Base-by-base conservation (phyloP, 2,797 vertebrate species). In the Cuculus canorus region DNA sequence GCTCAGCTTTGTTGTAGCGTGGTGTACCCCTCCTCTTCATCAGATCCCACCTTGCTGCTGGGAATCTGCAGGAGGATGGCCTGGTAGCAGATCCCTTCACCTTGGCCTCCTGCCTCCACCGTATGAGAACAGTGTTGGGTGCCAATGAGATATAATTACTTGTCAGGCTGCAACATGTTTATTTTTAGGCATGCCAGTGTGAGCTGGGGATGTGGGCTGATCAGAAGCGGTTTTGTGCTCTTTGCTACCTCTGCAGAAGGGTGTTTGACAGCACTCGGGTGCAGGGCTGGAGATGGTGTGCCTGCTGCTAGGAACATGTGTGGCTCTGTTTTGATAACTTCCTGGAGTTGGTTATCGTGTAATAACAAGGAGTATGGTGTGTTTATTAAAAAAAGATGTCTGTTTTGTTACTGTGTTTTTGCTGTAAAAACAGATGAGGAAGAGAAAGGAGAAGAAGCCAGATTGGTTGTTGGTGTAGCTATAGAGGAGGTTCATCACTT, bases 331-430 rank as follows among this genome's bases (percentile, higher is more conserved):
- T 92, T 84, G 90, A 56, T 93, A 79, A 86, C 71, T 39, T 91
- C 92, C 82, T 72, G 69, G 69, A 75, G 85, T 71, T 83, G 76
- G 60, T 91, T 94, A 66, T 79, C 9, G 0, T 90, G 66, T 88
- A 66, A 64, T 82, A 79, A 70, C 68, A 84, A 92, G 80, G 83
- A 57, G 61, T 65, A 92, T 50, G 68, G 33, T 78, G 71, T 93
- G 71, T 57, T 96, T 82, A 93, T 95, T 92, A 91, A 91, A 94
- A 93, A 60, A 92, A 81, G 32, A 68, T 76, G 83, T 86, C 66
- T 96, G 24, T 71, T 91, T 90, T 83, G 66, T 92, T 95, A 50
- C 68, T 84, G 45, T 41, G 63, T 52, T 57, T 53, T 76, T 85
- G 57, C 73, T 88, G 5, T 50, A 68, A 82, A 88, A 93, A 60